A percentile compares a stretch with the other conserved stretches of the same genome.
phyloP scores from a whole-genome alignment of 1,140 invertebrate species.

The Batillaria attramentaria region DNA sequence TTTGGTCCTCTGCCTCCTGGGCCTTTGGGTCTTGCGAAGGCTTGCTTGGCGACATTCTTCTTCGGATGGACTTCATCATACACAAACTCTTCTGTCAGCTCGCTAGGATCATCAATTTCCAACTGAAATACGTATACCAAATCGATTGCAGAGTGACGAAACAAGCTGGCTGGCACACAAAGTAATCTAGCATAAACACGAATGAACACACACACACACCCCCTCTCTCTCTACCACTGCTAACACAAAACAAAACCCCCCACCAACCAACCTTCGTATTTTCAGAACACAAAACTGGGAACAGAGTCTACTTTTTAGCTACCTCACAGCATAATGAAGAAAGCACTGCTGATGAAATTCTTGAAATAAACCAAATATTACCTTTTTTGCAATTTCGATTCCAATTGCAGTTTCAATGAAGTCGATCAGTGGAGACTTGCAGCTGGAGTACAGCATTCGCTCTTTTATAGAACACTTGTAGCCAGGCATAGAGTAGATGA shows the following conservation, averaged over 20 bases:
- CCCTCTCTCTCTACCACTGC: no score
- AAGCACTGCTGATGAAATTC: no score
- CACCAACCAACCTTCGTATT: no score
- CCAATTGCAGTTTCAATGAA: slow-evolving; percentile 69
- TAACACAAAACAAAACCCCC: no score
- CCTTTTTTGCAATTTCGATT: slow-evolving; percentile 15
- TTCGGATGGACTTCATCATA: slow-evolving; percentile 96
- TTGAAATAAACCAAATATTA: background rate
- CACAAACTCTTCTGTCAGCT: slow-evolving; percentile 91
- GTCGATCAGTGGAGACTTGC: slow-evolving; percentile 89
- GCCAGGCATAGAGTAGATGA: slow-evolving; percentile 98
- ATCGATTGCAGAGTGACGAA: no score
- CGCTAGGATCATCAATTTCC: slow-evolving; percentile 91
- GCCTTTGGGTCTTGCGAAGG: slow-evolving; percentile 96
- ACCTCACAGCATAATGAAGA: no score
- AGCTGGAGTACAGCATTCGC: slow-evolving; percentile 98
- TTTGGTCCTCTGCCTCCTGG: slow-evolving; percentile 92
- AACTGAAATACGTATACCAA: slow-evolving; percentile 82
- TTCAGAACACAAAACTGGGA: no score
- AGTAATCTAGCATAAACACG: no score
- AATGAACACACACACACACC: no score
- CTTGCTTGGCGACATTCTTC: slow-evolving; percentile 88
- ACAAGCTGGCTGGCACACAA: no score
- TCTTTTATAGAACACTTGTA: slow-evolving; percentile 95
- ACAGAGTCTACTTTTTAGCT: no score